These are phyloP conservation scores for Agrotis exclamationis DNA, from an alignment of 2,888 invertebrate genomes.

Conservation along the genomic window DNA sequence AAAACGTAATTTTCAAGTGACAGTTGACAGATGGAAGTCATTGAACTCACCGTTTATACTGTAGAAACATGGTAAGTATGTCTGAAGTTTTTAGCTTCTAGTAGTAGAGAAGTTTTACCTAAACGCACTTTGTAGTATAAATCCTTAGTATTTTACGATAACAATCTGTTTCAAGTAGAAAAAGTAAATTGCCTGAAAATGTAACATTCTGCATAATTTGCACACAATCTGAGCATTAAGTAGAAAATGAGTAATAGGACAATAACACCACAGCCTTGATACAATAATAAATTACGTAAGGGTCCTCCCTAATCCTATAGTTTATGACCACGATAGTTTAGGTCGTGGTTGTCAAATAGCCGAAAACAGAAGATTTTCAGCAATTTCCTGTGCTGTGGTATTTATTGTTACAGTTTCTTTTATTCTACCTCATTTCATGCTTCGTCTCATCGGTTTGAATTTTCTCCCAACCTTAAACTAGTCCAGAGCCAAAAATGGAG, in stretches of 20 bases:
- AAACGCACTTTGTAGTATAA: not conserved
- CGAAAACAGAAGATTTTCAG: conserved; percentile 29
- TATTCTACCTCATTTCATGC: not conserved
- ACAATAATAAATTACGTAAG: conserved; percentile 59
- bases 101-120: no score
- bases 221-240: conserved; percentile 20
- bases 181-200: not conserved
- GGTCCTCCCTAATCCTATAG: conserved; percentile 58
- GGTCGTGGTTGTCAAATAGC: conserved; percentile 40
- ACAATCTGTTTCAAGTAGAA: not conserved
- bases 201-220: not conserved
- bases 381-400: conserved; percentile 20
- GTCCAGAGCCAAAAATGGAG: no score
- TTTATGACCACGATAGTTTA: conserved; percentile 59
- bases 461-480: no score
- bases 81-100: no score
- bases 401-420: not conserved
- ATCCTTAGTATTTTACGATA: not conserved
- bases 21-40: no score
- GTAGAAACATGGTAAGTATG: no score
- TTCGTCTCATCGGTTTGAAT: not conserved
- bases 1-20: no score
- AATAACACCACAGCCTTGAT: conserved; percentile 37
- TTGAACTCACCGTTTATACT: no score
- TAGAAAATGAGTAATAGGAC: conserved; percentile 35